Percentiles rank a stretch among this genome's conserved stretches.
Evolutionary conservation across 2,888 invertebrate species (phyloP).

Genomic region (Ditula angustiorana): DNA sequence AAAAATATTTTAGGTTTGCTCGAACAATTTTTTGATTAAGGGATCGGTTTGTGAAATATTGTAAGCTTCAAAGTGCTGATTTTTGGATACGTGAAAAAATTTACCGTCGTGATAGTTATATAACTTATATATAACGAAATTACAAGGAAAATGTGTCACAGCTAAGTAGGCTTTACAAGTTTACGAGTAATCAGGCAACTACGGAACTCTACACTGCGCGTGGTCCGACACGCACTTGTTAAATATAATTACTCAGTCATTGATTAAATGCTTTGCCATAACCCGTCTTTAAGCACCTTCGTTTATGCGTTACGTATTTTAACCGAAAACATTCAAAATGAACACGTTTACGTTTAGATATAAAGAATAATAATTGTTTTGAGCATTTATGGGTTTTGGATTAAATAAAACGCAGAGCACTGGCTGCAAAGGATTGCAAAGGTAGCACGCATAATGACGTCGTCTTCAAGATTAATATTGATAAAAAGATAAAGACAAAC

Average conservation of each 20-base stretch:
- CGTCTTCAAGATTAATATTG: conserved; percentile 30
- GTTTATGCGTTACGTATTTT: neutral
- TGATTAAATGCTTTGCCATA: neutral
- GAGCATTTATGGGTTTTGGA: conserved; percentile 15
- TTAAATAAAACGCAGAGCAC: conserved; percentile 25
- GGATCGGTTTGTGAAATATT: too few relatives aligned
- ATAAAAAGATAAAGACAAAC: conserved; percentile 2
- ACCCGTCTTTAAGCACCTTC: neutral
- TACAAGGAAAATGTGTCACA: too few relatives aligned
- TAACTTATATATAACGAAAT: too few relatives aligned
- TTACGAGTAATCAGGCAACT: too few relatives aligned
- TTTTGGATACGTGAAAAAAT: too few relatives aligned
- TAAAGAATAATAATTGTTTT: neutral
- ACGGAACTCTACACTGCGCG: too few relatives aligned
- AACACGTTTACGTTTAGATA: neutral
- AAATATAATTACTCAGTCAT: neutral
- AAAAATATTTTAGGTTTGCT: too few relatives aligned
- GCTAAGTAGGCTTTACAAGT: too few relatives aligned
- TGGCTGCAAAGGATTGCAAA: conserved; percentile 25
- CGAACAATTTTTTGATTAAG: too few relatives aligned
- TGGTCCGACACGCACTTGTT: too few relatives aligned
- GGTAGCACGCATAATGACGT: conserved; percentile 30
- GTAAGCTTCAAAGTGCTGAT: too few relatives aligned
- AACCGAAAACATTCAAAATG: neutral
- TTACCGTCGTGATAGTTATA: too few relatives aligned